Conservation (phyloP, 2,888 invertebrate species). For the Acleris sparsana region DNA sequence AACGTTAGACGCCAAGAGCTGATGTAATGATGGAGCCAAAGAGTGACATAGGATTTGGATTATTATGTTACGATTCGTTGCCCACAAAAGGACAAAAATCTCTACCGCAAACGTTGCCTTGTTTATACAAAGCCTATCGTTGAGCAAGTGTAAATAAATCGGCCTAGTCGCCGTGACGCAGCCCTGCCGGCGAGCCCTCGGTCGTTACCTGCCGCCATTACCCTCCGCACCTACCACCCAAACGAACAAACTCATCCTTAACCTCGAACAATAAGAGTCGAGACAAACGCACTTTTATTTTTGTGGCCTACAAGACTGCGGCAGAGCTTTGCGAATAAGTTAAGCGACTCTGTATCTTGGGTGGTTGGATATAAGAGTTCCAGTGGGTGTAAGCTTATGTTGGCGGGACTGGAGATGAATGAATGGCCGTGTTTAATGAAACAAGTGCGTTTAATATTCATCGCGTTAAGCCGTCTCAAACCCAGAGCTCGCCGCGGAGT, state of each 20-base stretch:
- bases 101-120: neutral
- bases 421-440: constrained; percentile 41
- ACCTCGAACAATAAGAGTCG: neutral
- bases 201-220: constrained; percentile 33
- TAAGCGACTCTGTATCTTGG: neutral
- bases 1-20: neutral
- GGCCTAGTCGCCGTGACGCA: constrained; percentile 9
- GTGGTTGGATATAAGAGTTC: neutral
- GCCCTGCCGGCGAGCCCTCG: constrained; percentile 17
- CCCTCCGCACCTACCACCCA: neutral
- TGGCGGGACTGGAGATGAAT: constrained; percentile 27
- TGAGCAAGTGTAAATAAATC: constrained; percentile 1
- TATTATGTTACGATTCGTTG: neutral
- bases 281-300: neutral
- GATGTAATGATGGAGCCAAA: no score
- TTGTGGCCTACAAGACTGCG: constrained; percentile 1
- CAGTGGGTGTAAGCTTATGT: neutral
- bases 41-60: no score
- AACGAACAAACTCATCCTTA: neutral
- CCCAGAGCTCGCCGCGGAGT: no score
- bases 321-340: neutral
- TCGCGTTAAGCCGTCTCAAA: constrained; percentile 20
- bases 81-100: neutral
- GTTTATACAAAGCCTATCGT: neutral
- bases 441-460: constrained; percentile 45